These are phyloP conservation scores for Chitala chitala DNA, from an alignment of 2,113 vertebrate species.

Conservation along the genomic window DNA sequence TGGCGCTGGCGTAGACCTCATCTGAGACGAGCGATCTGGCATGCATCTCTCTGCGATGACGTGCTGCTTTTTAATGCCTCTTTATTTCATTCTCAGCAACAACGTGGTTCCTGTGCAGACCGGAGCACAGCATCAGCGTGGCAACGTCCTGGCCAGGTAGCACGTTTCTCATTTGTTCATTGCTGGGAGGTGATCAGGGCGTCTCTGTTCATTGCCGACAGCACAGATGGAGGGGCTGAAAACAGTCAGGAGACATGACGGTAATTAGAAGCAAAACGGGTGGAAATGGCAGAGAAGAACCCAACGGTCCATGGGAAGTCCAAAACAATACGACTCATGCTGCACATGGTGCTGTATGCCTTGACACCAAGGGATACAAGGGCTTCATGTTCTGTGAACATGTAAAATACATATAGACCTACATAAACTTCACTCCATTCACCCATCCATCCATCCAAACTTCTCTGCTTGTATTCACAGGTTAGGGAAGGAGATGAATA, in stretches of 20 bases:
- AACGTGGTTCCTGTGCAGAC: not conserved
- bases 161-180: constrained; percentile 56
- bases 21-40: not conserved
- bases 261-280: constrained; percentile 66
- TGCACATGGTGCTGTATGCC: constrained; percentile 45
- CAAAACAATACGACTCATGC: constrained; percentile 55
- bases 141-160: constrained; percentile 20
- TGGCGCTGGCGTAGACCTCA: not conserved
- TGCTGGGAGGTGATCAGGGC: constrained; percentile 65
- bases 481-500: too few species aligned
- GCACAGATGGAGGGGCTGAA: constrained; percentile 70
- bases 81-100: not conserved
- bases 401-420: not conserved
- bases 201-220: constrained; percentile 52
- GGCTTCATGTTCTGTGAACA: not conserved
- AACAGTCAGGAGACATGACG: constrained; percentile 64
- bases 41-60: not conserved
- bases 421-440: not conserved
- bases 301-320: constrained; percentile 51
- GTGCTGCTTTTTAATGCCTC: not conserved
- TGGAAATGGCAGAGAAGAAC: constrained; percentile 56
- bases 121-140: constrained; percentile 41
- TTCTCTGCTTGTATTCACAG: too few species aligned
- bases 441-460: not conserved
- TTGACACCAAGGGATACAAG: constrained; percentile 53